These are phyloP conservation scores for Molossus alvarezi DNA, from an alignment of 2,797 vertebrate genomes.

Conservation along the genomic window DNA sequence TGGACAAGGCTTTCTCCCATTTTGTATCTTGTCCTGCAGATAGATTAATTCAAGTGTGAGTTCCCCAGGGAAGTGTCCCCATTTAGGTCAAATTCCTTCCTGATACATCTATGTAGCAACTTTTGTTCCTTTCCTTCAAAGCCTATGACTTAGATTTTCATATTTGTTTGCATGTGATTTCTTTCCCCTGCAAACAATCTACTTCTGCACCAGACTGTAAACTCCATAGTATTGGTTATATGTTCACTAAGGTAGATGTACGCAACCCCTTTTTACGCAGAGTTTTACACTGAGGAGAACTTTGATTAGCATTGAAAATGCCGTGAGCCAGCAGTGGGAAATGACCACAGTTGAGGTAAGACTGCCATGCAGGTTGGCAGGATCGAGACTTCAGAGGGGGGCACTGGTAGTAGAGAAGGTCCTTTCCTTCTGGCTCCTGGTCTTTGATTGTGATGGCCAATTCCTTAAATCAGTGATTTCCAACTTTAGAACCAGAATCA, in stretches of 20 bases:
- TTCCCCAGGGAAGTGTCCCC: not conserved
- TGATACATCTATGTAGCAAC: not conserved
- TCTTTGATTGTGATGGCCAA: not conserved
- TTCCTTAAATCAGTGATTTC: conserved; percentile 7
- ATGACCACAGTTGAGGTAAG: not conserved
- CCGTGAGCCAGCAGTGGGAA: not conserved
- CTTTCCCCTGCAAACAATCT: not conserved
- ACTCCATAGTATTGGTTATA: not conserved
- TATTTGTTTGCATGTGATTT: conserved; percentile 11
- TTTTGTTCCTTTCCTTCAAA: conserved; percentile 38
- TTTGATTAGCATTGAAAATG: not conserved
- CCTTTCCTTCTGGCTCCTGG: not conserved
- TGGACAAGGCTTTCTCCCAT: not conserved
- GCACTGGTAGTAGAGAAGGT: no score
- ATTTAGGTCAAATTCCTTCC: conserved; percentile 2
- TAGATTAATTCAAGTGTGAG: not conserved
- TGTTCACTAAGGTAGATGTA: not conserved
- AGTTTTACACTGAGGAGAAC: not conserved
- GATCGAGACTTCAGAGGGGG: not conserved
- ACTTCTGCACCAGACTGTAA: not conserved
- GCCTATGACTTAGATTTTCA: not conserved
- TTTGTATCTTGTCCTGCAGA: not conserved
- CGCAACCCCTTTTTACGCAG: not conserved
- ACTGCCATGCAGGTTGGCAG: not conserved
- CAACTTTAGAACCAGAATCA: not conserved